Evolutionary conservation across 2,797 vertebrate species (phyloP).

Genomic region (Takifugu ocellatus): DNA sequence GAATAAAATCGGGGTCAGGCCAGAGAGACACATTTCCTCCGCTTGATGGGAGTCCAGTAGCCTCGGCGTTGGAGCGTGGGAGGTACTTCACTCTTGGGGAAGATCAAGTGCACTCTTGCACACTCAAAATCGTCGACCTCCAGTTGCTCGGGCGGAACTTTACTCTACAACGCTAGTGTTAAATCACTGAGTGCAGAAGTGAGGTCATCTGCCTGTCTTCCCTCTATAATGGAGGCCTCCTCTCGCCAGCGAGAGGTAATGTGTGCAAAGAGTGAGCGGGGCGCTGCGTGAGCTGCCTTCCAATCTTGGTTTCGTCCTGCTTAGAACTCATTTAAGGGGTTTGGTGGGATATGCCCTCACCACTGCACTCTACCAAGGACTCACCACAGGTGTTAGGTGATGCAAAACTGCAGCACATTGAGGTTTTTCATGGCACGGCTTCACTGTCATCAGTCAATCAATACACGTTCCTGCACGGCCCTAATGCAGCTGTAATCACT

Average conservation of each 20-base stretch:
- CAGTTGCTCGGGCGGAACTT: constrained; percentile 60
- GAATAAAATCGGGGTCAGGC: constrained; percentile 60
- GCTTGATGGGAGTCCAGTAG: constrained; percentile 67
- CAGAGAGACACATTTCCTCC: constrained; percentile 72
- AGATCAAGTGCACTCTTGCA: constrained; percentile 70
- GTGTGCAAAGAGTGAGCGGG: constrained; percentile 59
- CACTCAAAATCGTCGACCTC: constrained; percentile 68
- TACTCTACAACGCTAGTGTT: constrained; percentile 61
- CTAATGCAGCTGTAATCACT: constrained; percentile 78
- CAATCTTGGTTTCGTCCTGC: constrained; percentile 70
- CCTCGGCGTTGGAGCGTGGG: constrained; percentile 63
- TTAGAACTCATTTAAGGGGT: constrained; percentile 67
- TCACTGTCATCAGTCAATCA: constrained; percentile 68
- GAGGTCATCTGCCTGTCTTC: constrained; percentile 71
- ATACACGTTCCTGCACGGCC: constrained; percentile 73
- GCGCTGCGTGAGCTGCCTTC: constrained; percentile 57
- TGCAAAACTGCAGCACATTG: constrained; percentile 55
- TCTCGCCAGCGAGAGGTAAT: constrained; percentile 69
- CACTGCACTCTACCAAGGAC: constrained; percentile 78
- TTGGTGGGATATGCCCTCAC: constrained; percentile 76
- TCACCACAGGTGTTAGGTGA: constrained; percentile 71
- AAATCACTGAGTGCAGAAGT: constrained; percentile 68
- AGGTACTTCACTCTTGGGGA: constrained; percentile 67
- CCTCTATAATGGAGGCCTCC: constrained; percentile 68
- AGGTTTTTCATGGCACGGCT: constrained; percentile 63